A percentile compares a stretch with the other conserved stretches of the same genome.
These are phyloP conservation scores for Polypterus senegalus DNA, from an alignment of 2,113 vertebrate species.

Conservation along the genomic window DNA sequence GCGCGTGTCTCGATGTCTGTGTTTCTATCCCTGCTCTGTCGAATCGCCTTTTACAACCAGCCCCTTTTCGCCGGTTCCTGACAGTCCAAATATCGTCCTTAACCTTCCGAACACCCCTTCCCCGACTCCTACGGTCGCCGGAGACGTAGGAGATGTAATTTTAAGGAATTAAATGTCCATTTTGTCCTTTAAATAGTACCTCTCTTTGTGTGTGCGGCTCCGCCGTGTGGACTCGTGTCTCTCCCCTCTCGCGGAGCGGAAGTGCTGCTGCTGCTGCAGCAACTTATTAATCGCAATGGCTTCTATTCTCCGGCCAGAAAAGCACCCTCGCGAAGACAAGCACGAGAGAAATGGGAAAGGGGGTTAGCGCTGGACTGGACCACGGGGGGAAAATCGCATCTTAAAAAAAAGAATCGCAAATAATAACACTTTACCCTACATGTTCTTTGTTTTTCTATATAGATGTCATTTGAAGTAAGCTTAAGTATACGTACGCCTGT, in stretches of 20 bases:
- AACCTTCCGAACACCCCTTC: not conserved
- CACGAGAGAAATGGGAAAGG: not conserved
- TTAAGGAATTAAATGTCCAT: not conserved
- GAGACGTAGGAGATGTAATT: not conserved
- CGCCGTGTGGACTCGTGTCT: slow-evolving; percentile 50
- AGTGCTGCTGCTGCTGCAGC: slow-evolving; percentile 61
- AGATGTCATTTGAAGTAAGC: too few species aligned
- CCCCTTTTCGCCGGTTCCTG: not conserved
- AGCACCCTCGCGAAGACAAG: not conserved
- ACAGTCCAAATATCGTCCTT: not conserved
- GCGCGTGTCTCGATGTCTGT: too few species aligned
- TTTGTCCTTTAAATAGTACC: slow-evolving; percentile 9
- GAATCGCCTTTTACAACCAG: too few species aligned
- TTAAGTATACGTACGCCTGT: too few species aligned
- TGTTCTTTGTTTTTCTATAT: too few species aligned
- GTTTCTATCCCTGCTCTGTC: too few species aligned
- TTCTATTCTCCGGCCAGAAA: slow-evolving; percentile 27
- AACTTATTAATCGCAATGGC: slow-evolving; percentile 16
- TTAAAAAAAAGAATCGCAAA: too few species aligned
- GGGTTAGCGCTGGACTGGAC: slow-evolving; percentile 1
- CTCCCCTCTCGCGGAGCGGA: slow-evolving; percentile 68
- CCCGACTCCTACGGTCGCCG: not conserved
- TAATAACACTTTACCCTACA: too few species aligned
- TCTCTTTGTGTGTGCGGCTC: slow-evolving; percentile 15
- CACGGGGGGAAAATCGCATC: too few species aligned